Conservation (phyloP, 2,888 invertebrate species). For the Phytoseiulus persimilis region DNA sequence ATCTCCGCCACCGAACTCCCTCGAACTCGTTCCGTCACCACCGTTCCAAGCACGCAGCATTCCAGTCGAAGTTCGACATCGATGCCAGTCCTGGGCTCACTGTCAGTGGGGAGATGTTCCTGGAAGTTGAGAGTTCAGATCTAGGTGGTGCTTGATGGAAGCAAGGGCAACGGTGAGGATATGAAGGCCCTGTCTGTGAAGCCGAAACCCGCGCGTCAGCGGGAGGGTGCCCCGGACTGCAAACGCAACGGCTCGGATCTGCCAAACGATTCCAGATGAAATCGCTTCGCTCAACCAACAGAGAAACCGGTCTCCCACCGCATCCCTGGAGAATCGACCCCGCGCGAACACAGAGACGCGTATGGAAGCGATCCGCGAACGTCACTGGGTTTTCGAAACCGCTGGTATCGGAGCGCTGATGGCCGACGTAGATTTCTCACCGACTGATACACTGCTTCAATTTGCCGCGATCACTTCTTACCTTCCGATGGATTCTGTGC, state of each 20-base stretch:
- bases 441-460: too few species aligned
- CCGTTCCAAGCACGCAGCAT: not conserved
- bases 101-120: not conserved
- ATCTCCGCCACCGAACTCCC: not conserved
- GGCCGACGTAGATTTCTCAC: too few species aligned
- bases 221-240: not conserved
- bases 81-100: not conserved
- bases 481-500: too few species aligned
- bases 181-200: not conserved
- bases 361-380: too few species aligned
- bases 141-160: not conserved
- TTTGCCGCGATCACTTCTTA: too few species aligned
- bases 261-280: not conserved
- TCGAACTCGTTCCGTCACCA: not conserved
- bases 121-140: not conserved
- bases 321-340: not conserved
- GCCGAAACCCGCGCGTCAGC: not conserved
- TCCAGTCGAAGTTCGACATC: not conserved
- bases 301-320: not conserved
- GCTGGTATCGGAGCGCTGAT: too few species aligned
- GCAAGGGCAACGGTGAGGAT: constrained; percentile 5
- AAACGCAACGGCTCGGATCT: not conserved
- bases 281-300: not conserved
- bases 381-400: too few species aligned
- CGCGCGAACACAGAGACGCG: too few species aligned